A percentile compares a stretch with the other conserved stretches of the same genome.
These are phyloP conservation scores for Smutsia temminckii DNA, from an alignment of 2,797 vertebrate genomes.

Conservation along the genomic window DNA sequence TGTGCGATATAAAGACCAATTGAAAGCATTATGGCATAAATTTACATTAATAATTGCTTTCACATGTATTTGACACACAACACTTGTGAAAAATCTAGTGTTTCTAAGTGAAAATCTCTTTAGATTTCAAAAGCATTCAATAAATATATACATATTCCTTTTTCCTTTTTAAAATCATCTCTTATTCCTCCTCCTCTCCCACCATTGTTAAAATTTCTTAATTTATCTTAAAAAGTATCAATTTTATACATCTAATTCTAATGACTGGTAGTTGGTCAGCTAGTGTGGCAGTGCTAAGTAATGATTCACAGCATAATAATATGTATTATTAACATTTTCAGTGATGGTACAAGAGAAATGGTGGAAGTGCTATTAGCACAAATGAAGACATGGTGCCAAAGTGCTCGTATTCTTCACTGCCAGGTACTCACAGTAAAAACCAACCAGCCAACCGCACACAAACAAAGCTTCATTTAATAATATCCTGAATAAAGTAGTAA, in stretches of 20 bases:
- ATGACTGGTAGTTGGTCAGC: not conserved
- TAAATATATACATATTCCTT: not conserved
- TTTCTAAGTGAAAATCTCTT: constrained; percentile 24
- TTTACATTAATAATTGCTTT: not conserved
- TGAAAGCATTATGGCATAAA: not conserved
- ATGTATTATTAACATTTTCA: not conserved
- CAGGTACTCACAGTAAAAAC: not conserved
- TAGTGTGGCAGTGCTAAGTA: not conserved
- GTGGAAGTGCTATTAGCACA: not conserved
- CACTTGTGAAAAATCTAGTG: not conserved
- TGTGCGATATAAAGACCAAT: not conserved
- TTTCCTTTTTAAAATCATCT: not conserved
- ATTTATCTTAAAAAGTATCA: not conserved
- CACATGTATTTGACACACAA: not conserved
- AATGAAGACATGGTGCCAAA: not conserved
- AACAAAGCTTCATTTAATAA: not conserved
- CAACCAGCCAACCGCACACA: not conserved
- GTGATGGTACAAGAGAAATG: not conserved
- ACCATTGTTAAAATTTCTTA: not conserved
- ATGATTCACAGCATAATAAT: not conserved
- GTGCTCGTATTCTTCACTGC: not conserved
- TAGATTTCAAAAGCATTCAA: not conserved
- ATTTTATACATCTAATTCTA: not conserved
- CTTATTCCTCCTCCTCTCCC: not conserved
- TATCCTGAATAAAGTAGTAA: not conserved